Conservation (phyloP, 1,140 invertebrate species). For the Argopecten irradians region DNA sequence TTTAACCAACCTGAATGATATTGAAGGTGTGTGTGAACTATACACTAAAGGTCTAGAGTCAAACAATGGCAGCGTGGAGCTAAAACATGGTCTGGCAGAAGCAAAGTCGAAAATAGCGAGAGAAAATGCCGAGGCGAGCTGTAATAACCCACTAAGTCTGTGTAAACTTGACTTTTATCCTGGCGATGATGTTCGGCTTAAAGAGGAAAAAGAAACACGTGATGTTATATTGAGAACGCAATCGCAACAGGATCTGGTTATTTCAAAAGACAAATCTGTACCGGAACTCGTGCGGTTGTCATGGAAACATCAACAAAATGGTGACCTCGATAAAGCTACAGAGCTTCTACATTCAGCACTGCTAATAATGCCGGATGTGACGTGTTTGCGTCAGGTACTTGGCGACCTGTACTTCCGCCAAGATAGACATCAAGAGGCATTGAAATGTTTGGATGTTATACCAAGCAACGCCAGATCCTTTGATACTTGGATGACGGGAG, state of each 20-base stretch:
- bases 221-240: neutral
- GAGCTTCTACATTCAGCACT: neutral
- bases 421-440: neutral
- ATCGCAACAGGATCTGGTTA: neutral
- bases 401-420: neutral
- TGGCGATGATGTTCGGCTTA: neutral
- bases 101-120: neutral
- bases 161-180: slow-evolving; percentile 1
- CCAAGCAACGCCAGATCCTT: neutral
- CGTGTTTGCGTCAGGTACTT: slow-evolving; percentile 14
- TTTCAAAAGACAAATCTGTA: neutral
- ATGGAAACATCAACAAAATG: neutral
- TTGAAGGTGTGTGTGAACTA: neutral
- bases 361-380: neutral
- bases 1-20: neutral
- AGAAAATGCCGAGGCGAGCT: neutral
- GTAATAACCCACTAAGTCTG: neutral
- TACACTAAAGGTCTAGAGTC: neutral
- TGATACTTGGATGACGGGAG: neutral
- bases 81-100: neutral
- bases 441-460: neutral
- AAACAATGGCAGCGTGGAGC: neutral
- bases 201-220: slow-evolving; percentile 5
- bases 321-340: neutral
- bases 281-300: neutral